These are phyloP conservation scores for Lepidotrigona ventralis DNA, from an alignment of 1,140 invertebrate genomes.

Conservation along the genomic window DNA sequence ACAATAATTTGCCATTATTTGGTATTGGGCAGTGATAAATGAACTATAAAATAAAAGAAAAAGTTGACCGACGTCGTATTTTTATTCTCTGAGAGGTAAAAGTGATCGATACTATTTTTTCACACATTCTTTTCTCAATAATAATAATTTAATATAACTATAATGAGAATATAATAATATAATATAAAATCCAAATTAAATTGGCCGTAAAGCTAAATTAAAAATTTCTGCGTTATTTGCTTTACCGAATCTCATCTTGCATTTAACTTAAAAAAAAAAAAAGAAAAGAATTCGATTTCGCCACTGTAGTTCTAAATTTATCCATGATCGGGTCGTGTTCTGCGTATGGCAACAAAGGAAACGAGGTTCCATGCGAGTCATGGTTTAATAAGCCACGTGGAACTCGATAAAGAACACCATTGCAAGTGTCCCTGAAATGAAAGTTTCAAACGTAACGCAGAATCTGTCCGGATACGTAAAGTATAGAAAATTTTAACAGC, in stretches of 20 bases:
- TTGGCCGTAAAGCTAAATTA: no score
- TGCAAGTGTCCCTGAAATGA: neutral
- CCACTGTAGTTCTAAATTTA: slow-evolving; percentile 29
- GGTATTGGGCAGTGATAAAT: no score
- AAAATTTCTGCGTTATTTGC: neutral
- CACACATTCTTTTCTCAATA: no score
- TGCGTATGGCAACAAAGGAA: slow-evolving; percentile 9
- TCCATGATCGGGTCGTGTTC: slow-evolving; percentile 7
- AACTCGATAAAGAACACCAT: neutral
- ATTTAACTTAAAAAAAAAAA: neutral
- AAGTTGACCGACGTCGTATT: no score
- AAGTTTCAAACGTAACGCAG: neutral
- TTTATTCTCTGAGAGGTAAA: no score
- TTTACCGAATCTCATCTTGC: neutral
- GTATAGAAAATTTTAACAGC: neutral
- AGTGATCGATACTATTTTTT: no score
- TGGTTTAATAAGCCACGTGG: neutral
- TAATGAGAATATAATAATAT: no score
- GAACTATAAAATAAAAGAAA: no score
- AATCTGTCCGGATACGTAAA: neutral
- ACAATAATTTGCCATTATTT: no score
- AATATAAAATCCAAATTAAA: no score
- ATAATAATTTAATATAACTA: no score
- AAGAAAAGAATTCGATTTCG: neutral
- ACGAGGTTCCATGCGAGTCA: neutral